Base-by-base conservation (phyloP, 64 coral and sea anemone genomes). In the Pocillopora verrucosa region DNA sequence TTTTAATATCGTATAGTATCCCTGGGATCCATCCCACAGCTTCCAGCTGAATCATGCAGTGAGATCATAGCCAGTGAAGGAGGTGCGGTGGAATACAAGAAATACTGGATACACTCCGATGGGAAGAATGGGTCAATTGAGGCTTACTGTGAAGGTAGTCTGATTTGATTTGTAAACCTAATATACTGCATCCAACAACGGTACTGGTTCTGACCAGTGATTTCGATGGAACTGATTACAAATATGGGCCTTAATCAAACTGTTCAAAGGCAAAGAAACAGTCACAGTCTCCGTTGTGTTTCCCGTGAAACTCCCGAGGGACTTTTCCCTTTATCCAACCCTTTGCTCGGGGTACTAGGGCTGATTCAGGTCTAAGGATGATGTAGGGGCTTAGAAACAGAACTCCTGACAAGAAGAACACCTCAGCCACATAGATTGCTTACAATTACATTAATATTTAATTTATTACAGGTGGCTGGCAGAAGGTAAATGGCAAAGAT, bases 41-140 rank as follows among this genome's bases (percentile, higher is more conserved):
- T 80, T 60, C 36, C 77, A 14, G 77, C 77, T 20, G 22, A 60
- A 25, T 80, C 77, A 0, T 80, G 77, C 56, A 15, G 56, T 59
- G 77, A 80, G 57, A 80, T 80, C 56, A 60, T 26, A n/a, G 13
- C 20, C 10, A 80, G 56, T 60, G 77, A 80, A 60, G 77, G 77
- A 80, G 34, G 25, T 15, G 56, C 11, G 3, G 24, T 34, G 20
- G 11, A 16, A 13, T 25, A 59, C 22, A 22, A 22, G 19, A 57
- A 80, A 5, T 80, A 60, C 57, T 80, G 77, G 77, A 80, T 80
- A 17, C 60, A 80, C 56, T 80, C 77, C 26, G n/a, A 80, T 80
- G 56, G 26, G 15, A 25, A 80, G 13, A 57, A 2, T 59, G 56
- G 60, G 36, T 22, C 56, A 79, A 79, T 79, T 19, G 38, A 57